Conservation (phyloP, 2,113 vertebrate genomes). For the Alexandromys fortis region DNA sequence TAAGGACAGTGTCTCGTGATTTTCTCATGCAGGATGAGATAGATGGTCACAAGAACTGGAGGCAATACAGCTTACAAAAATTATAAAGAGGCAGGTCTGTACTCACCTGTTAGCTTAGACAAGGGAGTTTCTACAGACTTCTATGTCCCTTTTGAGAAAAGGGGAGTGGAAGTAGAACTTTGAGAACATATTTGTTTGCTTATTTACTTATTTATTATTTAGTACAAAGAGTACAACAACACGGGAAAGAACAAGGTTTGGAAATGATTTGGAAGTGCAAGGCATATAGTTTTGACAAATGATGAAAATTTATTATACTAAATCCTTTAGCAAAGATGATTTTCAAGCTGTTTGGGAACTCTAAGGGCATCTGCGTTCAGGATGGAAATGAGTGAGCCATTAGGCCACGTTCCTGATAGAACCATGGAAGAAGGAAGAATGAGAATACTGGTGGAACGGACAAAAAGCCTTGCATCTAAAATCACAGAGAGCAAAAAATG, state of each 20-base stretch:
- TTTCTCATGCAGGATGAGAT: not conserved
- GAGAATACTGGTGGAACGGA: not conserved
- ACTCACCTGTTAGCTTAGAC: not conserved
- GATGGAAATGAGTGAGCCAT: not conserved
- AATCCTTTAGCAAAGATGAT: not conserved
- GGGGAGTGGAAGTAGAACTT: not conserved
- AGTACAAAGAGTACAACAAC: not conserved
- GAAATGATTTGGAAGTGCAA: not conserved
- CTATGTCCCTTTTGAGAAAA: not conserved
- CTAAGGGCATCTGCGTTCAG: not conserved
- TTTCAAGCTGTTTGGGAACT: not conserved
- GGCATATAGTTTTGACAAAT: not conserved
- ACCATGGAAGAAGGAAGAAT: not conserved
- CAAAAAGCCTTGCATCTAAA: not conserved
- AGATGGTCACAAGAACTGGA: not conserved
- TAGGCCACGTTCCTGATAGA: not conserved
- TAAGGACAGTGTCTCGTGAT: constrained; percentile 41
- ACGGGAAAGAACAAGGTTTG: not conserved
- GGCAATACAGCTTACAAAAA: too few species aligned
- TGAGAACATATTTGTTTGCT: not conserved
- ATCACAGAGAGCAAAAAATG: not conserved
- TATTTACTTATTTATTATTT: not conserved
- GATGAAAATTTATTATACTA: not conserved
- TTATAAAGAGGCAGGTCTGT: not conserved
- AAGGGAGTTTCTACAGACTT: not conserved